Percentiles rank a stretch among this genome's conserved stretches.
Conservation (phyloP, 2,797 vertebrate species). For the Phataginus tetradactyla region DNA sequence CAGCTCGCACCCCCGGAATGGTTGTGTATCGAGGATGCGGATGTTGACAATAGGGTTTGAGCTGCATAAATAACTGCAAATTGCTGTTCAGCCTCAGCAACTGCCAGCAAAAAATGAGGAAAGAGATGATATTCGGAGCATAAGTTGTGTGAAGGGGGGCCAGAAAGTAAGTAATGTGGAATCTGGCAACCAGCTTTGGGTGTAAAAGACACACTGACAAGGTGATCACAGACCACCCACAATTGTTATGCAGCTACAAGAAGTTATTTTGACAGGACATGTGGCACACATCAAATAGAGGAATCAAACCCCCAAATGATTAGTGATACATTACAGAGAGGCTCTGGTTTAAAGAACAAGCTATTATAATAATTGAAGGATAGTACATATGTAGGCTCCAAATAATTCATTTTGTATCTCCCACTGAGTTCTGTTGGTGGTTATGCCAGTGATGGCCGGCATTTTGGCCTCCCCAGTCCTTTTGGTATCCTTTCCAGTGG, state of each 20-base stretch:
- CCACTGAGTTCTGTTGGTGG: not conserved
- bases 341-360: conserved; percentile 47
- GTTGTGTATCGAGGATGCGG: conserved; percentile 79
- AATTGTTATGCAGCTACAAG: conserved; percentile 59
- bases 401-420: not conserved
- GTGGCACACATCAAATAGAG: conserved; percentile 62
- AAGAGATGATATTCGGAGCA: conserved; percentile 70
- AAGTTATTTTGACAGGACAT: conserved; percentile 76
- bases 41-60: conserved; percentile 83
- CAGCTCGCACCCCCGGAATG: conserved; percentile 73
- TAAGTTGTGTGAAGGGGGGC: conserved; percentile 54
- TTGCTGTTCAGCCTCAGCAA: conserved; percentile 69
- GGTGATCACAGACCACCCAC: conserved; percentile 75
- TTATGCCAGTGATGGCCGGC: no score
- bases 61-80: conserved; percentile 84
- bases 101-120: conserved; percentile 77
- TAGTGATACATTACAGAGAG: not conserved
- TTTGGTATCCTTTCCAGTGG: not conserved
- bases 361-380: not conserved
- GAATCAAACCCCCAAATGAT: conserved; percentile 24
- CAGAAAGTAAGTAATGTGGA: conserved; percentile 55
- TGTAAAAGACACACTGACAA: conserved; percentile 76
- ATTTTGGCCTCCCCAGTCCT: not conserved
- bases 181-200: conserved; percentile 68
- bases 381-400: not conserved